Evolutionary conservation across 2,888 invertebrate genomes (phyloP), one percentile per base, ranked within the genome.

Genomic region (Orchestes rusci): DNA sequence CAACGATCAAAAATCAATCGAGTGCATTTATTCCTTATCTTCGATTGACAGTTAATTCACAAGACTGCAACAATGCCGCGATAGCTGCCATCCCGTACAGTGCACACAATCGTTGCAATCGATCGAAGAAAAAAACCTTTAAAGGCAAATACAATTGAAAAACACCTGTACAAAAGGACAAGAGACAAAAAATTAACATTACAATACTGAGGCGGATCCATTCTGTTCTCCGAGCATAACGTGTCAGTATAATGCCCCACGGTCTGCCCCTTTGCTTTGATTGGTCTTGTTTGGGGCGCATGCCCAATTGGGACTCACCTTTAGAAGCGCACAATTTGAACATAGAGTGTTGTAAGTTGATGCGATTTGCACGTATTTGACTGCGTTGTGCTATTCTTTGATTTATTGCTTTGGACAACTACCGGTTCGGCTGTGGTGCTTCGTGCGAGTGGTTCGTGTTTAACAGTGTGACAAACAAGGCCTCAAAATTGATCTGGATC

Each of bases 401-500:
- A 10, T 23, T 23, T 5, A 10, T 23, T 23, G 5, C 10, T 23
- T 37, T 27, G 27, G 18, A 32, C 27, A 43, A 47, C 39, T 47
- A 42, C 38, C 30, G 18, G 41, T 27, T 18, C 41, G 30, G 29
- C 41, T 45, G 35, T 15, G 37, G 36, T 7, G 34, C 8, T 15
- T 34, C 17, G 15, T 34, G 34, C 8, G 42, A 15, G 28, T 40
- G 35, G 30, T 32, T 29, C 34, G 45, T 45, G 40, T 61, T 54
- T 61, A 51, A 13, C 15, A 31, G 31, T 31, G 31, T 12, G 8
- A 10, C 17, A 15, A 17, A 34, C 8, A 54, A 76, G 70, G 73
- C 73, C 61, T 65, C 77, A 80, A 70, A 72, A 76, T 82, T 81
- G 82, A 83, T 75, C 81, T 82, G 73, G 82, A 83, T 59, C 75